Evolutionary conservation across 30 jellyfish, hydroid and myxozoan genomes (phyloP).

Genomic region (Hydractinia echinata): DNA sequence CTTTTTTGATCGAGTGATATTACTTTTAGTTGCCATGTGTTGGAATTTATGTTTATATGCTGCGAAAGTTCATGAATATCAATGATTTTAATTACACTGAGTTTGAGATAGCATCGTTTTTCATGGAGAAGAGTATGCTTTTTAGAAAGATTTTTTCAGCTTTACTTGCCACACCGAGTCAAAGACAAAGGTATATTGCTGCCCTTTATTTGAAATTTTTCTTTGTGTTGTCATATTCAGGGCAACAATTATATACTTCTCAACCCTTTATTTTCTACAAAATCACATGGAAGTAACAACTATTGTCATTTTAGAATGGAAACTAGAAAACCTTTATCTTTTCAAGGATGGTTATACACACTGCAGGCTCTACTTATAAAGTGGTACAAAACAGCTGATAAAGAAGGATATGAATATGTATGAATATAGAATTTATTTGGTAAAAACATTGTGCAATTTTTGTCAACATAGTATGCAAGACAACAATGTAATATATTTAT

Average conservation of each 20-base stretch:
- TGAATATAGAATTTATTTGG: conserved; percentile 5
- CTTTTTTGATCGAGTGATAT: too few species aligned
- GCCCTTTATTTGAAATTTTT: too few species aligned
- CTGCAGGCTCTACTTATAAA: conserved; percentile 44
- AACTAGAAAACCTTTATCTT: too few species aligned
- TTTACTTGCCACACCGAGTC: conserved; percentile 66
- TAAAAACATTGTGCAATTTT: too few species aligned
- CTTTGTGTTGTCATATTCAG: too few species aligned
- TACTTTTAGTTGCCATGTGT: conserved; percentile 72
- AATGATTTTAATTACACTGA: conserved; percentile 76
- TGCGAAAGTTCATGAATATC: conserved; percentile 53
- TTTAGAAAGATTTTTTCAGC: conserved; percentile 65
- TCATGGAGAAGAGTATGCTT: conserved; percentile 62
- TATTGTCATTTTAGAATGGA: too few species aligned
- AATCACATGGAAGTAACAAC: too few species aligned
- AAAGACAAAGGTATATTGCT: conserved; percentile 49
- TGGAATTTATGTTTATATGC: conserved; percentile 65
- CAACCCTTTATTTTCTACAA: too few species aligned
- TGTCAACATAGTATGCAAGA: too few species aligned
- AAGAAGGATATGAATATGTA: conserved; percentile 65
- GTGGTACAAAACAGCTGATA: conserved; percentile 68
- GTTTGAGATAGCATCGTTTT: conserved; percentile 74
- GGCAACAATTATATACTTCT: too few species aligned
- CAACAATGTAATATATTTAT: too few species aligned
- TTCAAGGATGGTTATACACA: conserved; percentile 46